A percentile compares a stretch with the other conserved stretches of the same genome.
Conservation (phyloP, 1,140 invertebrate species). For the Sweltsa coloradensis region DNA sequence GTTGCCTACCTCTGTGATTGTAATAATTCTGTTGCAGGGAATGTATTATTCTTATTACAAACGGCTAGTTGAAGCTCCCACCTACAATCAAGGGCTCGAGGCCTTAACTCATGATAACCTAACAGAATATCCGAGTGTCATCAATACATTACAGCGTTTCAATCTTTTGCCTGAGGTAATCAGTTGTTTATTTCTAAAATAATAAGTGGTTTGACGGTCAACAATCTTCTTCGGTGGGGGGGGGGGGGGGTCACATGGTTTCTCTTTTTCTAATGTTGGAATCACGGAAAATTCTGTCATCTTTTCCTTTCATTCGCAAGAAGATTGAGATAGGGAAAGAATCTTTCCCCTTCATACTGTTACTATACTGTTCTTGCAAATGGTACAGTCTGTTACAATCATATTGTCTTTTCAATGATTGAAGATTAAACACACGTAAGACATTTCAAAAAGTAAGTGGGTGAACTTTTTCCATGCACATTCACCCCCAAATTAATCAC, state of each 20-base stretch:
- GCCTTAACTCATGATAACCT: constrained; percentile 57
- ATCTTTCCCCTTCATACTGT: too few relatives aligned
- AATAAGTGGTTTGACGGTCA: not conserved
- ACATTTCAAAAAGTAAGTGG: too few relatives aligned
- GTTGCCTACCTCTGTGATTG: not conserved
- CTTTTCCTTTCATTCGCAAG: not conserved
- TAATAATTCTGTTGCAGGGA: constrained; percentile 40
- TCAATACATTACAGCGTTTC: constrained; percentile 70
- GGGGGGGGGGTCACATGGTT: not conserved
- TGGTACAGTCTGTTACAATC: too few relatives aligned
- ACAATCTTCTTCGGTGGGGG: not conserved
- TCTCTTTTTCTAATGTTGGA: not conserved
- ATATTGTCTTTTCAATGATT: too few relatives aligned
- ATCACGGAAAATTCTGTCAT: not conserved
- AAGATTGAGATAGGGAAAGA: too few relatives aligned
- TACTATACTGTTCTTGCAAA: too few relatives aligned
- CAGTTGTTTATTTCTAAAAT: constrained; percentile 10
- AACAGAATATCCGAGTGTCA: constrained; percentile 65
- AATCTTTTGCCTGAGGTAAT: constrained; percentile 73
- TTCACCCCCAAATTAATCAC: too few relatives aligned
- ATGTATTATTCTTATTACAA: constrained; percentile 85
- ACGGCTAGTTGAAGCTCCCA: constrained; percentile 53
- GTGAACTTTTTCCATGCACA: too few relatives aligned
- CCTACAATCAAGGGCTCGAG: constrained; percentile 45
- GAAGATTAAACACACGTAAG: too few relatives aligned